phyloP scores from a whole-genome alignment of 2,888 invertebrate genomes.

The Tolmerus cingulatus region DNA sequence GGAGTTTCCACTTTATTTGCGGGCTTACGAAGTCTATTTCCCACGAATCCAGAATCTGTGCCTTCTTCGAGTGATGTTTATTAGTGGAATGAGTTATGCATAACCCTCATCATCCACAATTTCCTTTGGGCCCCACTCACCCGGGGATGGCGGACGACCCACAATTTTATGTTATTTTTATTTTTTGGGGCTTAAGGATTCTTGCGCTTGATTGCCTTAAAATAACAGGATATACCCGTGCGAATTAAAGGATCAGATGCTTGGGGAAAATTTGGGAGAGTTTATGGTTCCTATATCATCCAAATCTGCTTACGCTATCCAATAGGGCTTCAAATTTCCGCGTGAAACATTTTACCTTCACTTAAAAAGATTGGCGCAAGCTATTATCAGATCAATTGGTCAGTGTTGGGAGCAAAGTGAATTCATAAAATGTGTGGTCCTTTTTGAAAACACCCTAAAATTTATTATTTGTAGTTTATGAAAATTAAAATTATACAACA shows the following conservation, averaged over 20 bases:
- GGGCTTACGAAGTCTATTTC: conserved; percentile 43
- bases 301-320: neutral
- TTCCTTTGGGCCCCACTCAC: neutral
- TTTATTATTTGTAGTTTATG: too few species aligned
- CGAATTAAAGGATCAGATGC: conserved; percentile 24
- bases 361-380: neutral
- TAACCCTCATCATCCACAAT: conserved; percentile 44
- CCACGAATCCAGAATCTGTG: conserved; percentile 44
- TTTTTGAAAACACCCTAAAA: too few species aligned
- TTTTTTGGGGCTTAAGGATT: neutral
- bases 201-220: conserved; percentile 36
- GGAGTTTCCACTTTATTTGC: conserved; percentile 49
- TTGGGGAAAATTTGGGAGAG: neutral
- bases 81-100: conserved; percentile 36
- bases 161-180: conserved; percentile 18
- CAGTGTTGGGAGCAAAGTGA: neutral
- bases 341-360: neutral
- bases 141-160: neutral
- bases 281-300: neutral
- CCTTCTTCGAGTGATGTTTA: conserved; percentile 22
- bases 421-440: too few species aligned
- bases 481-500: too few species aligned
- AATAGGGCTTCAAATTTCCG: neutral
- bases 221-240: conserved; percentile 27
- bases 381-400: neutral